These are phyloP conservation scores for Leptopilina syphax DNA, from an alignment of 2,888 invertebrate genomes.

Conservation along the genomic window DNA sequence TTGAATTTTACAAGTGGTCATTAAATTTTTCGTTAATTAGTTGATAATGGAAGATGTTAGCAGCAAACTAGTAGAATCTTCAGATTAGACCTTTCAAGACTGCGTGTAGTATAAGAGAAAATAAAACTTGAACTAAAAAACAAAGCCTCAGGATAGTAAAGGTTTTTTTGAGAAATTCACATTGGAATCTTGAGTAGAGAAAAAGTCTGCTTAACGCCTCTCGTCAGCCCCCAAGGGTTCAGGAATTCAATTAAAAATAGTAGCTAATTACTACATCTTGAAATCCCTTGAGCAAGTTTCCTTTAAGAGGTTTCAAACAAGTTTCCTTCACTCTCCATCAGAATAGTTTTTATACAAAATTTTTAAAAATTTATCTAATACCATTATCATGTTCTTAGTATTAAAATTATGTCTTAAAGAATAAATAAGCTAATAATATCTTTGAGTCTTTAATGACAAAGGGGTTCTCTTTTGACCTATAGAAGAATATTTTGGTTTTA, in stretches of 20 bases:
- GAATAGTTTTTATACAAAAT: not conserved
- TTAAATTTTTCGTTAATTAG: too few species aligned
- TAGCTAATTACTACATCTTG: conserved; percentile 48
- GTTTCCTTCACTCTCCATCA: not conserved
- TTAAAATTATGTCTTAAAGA: not conserved
- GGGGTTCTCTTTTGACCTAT: too few species aligned
- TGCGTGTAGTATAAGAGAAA: conserved; percentile 48
- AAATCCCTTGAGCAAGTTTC: conserved; percentile 12
- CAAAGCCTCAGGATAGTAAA: conserved; percentile 22
- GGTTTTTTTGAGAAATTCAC: conserved; percentile 63
- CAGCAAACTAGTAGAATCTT: conserved; percentile 68
- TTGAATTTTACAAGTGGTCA: too few species aligned
- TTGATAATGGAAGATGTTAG: too few species aligned
- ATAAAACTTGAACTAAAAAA: conserved; percentile 43
- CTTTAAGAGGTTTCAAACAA: conserved; percentile 23
- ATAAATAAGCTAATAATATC: too few species aligned
- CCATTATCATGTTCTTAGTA: not conserved
- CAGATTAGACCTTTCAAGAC: conserved; percentile 59
- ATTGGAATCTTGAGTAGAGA: conserved; percentile 56
- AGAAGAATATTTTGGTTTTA: too few species aligned
- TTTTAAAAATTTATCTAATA: not conserved
- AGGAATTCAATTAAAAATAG: conserved; percentile 53
- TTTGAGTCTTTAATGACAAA: too few species aligned
- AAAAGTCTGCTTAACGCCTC: conserved; percentile 63
- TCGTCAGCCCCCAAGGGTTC: conserved; percentile 45